Evolutionary conservation across 2,797 vertebrate genomes (phyloP), one percentile per base, ranked within the genome.

Genomic region (Triplophysa yarkandensis): DNA sequence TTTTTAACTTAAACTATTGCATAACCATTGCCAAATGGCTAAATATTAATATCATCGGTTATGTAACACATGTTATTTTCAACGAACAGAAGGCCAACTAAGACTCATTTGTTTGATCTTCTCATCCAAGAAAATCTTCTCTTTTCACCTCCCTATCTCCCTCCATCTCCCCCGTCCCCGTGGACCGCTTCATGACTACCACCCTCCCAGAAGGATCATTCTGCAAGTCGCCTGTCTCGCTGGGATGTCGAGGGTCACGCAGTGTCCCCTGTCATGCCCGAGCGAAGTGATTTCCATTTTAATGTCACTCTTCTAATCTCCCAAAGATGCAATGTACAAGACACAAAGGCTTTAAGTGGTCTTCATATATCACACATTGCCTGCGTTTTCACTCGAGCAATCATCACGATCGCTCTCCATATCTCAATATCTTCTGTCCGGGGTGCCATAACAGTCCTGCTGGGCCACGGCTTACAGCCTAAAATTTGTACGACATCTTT

Each of bases 271-370:
- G 93, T 95, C 95, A 93, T 90, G 90, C 90, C 91, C 92, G 92
- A 89, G 93, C 88, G 88, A 93, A 95, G 93, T 93, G 88, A 96
- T 98, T 97, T 97, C 95, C 95, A 97, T 98, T 95, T 96, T 97
- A 98, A 98, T 98, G 95, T 94, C 93, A 91, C 93, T 93, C 93
- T 93, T 94, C 92, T 94, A 94, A 96, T 98, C 95, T 93, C 95
- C 96, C 94, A 95, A 88, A 93, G 91, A 92, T 90, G 93, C 94
- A 94, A 96, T 91, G 93, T 95, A 95, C 94, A 93, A 90, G 93
- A 93, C 93, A 93, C 92, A 92, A 92, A 90, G 86, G 93, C 90
- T 94, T 93, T 94, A 96, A 94, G 94, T 94, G 94, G 88, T 90
- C 90, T 93, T 94, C 93, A 94, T 94, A 93, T 92, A 91, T 94